phyloP scores from a whole-genome alignment of 1,140 invertebrate genomes.

The Mercenaria mercenaria region DNA sequence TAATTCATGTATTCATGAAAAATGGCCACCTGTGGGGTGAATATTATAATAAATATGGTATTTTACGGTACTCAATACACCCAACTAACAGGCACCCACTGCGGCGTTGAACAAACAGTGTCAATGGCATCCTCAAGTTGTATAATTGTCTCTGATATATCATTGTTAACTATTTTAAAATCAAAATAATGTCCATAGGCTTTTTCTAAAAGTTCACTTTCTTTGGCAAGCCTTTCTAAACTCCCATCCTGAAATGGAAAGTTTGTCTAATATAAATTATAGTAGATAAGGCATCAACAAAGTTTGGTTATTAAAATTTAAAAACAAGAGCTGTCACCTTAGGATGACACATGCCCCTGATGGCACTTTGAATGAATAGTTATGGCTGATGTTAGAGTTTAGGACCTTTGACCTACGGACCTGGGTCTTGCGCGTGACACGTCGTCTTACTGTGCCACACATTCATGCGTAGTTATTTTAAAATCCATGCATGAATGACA shows the following conservation, averaged over 20 bases:
- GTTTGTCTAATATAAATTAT: background rate
- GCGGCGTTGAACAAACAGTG: slow-evolving; percentile 94
- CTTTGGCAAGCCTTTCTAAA: slow-evolving; percentile 96
- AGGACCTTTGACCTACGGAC: too few relatives aligned
- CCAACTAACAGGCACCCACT: slow-evolving; percentile 93
- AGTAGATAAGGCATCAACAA: background rate
- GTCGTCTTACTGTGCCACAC: too few relatives aligned
- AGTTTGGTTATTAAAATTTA: too few relatives aligned
- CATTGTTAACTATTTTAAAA: slow-evolving; percentile 99
- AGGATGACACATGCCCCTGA: too few relatives aligned
- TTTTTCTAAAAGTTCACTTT: slow-evolving; percentile 97
- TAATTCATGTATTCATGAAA: too few relatives aligned
- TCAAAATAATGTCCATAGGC: slow-evolving; percentile 99
- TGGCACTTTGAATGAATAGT: too few relatives aligned
- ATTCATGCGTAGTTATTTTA: too few relatives aligned
- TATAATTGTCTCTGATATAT: slow-evolving; percentile 99
- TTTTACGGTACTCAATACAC: slow-evolving; percentile 82
- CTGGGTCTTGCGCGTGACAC: too few relatives aligned
- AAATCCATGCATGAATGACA: too few relatives aligned
- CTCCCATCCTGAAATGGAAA: slow-evolving; percentile 90
- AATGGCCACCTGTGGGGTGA: background rate
- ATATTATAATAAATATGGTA: background rate
- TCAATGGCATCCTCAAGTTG: slow-evolving; percentile 96
- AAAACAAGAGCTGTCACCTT: too few relatives aligned
- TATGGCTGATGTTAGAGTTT: too few relatives aligned